Evolutionary conservation across 2,797 vertebrate species (phyloP).

Genomic region (Sebastes iracundus): DNA sequence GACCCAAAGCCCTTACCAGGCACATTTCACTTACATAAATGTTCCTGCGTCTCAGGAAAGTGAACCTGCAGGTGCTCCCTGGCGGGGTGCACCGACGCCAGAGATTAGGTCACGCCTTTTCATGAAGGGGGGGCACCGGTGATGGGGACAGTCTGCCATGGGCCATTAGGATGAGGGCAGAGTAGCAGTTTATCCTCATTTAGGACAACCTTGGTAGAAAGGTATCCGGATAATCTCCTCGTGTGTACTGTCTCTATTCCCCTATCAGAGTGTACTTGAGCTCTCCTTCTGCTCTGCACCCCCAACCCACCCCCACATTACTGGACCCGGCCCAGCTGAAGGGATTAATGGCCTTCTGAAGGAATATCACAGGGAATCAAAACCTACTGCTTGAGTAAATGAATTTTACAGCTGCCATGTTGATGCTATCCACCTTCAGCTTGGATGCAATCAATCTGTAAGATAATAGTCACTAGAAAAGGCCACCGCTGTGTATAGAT

Average conservation of each 20-base stretch:
- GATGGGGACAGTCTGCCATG: slow-evolving; percentile 33
- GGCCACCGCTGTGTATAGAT: neutral
- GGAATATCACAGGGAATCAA: slow-evolving; percentile 43
- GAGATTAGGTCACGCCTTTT: slow-evolving; percentile 39
- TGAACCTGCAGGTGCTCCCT: slow-evolving; percentile 17
- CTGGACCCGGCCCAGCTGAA: slow-evolving; percentile 55
- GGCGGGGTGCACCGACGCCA: slow-evolving; percentile 12
- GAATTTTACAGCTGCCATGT: slow-evolving; percentile 27
- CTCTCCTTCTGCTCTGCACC: slow-evolving; percentile 56
- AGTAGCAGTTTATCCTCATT: slow-evolving; percentile 51
- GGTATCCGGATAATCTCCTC: slow-evolving; percentile 37
- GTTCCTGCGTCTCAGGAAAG: slow-evolving; percentile 37
- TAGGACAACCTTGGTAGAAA: slow-evolving; percentile 56
- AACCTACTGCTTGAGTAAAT: slow-evolving; percentile 31
- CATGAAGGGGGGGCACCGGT: neutral
- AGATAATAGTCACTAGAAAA: neutral
- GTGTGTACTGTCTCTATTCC: slow-evolving; percentile 13
- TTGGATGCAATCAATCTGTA: neutral
- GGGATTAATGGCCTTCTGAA: slow-evolving; percentile 59
- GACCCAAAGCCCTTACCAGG: slow-evolving; percentile 55
- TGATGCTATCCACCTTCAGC: slow-evolving; percentile 10
- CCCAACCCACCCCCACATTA: slow-evolving; percentile 15
- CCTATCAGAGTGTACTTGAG: slow-evolving; percentile 46
- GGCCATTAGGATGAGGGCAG: slow-evolving; percentile 38
- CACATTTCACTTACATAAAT: slow-evolving; percentile 57